phyloP scores from a whole-genome alignment of 2,797 vertebrate genomes.

The Cynopterus sphinx region DNA sequence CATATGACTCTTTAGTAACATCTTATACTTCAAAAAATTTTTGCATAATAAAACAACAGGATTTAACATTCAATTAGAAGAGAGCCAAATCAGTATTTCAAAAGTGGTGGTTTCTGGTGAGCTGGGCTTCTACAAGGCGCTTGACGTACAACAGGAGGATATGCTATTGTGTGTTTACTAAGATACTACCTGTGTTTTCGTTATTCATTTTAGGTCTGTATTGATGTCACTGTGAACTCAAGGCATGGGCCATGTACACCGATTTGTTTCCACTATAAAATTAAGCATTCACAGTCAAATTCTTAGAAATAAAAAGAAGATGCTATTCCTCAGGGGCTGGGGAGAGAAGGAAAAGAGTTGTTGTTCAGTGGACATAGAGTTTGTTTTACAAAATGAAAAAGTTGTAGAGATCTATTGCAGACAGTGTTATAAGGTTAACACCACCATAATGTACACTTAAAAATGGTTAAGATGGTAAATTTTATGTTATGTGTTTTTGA shows the following conservation, averaged over 20 bases:
- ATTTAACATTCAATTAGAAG: not conserved
- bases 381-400: not conserved
- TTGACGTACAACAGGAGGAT: not conserved
- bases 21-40: not conserved
- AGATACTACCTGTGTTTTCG: not conserved
- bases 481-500: not conserved
- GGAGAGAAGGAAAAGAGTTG: not conserved
- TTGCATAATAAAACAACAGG: not conserved
- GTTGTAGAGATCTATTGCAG: not conserved
- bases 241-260: not conserved
- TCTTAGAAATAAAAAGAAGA: not conserved
- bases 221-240: not conserved
- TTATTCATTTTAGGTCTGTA: not conserved
- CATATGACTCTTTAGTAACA: not conserved
- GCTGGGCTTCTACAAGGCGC: not conserved
- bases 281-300: not conserved
- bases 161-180: not conserved
- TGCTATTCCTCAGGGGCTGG: not conserved
- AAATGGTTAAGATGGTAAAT: not conserved
- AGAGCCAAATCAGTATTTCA: constrained; percentile 20
- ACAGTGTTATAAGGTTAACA: not conserved
- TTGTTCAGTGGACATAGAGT: not conserved
- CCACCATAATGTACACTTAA: not conserved
- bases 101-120: not conserved
- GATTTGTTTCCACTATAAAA: not conserved